These are phyloP conservation scores for Dichetophora obliterata DNA, from an alignment of 2,888 invertebrate species.

Conservation along the genomic window DNA sequence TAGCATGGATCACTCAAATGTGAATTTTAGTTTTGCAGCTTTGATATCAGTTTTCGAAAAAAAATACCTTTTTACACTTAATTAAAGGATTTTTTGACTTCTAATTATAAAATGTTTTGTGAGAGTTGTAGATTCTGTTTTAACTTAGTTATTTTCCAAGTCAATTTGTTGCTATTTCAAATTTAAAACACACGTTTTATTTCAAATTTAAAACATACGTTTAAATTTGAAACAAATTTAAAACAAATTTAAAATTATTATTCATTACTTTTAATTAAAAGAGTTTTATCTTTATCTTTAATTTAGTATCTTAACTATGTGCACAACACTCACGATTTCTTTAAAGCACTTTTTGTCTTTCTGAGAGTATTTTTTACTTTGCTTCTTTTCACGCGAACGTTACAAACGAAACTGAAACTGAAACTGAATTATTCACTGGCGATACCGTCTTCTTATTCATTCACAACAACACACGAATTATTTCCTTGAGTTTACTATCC, in stretches of 20 bases:
- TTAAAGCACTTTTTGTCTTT: conserved; percentile 37
- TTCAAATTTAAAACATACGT: no score
- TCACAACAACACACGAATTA: not conserved
- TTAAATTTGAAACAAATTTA: no score
- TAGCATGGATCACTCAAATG: not conserved
- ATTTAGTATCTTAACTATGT: not conserved
- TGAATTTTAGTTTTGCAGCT: conserved; percentile 7
- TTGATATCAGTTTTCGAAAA: conserved; percentile 18
- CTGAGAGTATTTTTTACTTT: conserved; percentile 28
- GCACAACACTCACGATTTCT: conserved; percentile 24
- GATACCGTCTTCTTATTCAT: conserved; percentile 40
- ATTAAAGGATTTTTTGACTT: no score
- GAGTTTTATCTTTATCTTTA: conserved; percentile 18
- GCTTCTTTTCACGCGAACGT: conserved; percentile 60
- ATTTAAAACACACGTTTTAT: no score
- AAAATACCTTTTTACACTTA: no score
- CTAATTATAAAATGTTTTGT: not conserved
- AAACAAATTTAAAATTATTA: no score
- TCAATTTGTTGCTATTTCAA: no score
- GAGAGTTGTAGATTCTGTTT: not conserved
- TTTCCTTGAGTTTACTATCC: not conserved
- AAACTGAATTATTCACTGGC: conserved; percentile 49
- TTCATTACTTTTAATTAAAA: not conserved
- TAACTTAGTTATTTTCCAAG: no score
- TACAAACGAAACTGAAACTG: conserved; percentile 63